Conservation (phyloP, 2,888 invertebrate species). For the Rhingia campestris region DNA sequence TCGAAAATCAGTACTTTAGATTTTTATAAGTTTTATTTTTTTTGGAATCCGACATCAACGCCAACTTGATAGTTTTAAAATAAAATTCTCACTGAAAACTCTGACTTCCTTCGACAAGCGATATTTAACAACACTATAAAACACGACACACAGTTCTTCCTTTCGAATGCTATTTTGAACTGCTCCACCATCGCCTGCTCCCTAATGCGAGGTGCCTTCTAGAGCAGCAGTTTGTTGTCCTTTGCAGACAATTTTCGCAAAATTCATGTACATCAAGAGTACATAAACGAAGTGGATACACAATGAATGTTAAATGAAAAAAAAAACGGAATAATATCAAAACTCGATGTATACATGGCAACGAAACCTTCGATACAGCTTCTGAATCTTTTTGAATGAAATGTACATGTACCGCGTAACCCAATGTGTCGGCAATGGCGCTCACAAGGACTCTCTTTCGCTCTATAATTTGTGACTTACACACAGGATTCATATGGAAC, state of each 20-base stretch:
- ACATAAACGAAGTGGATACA: conserved; percentile 58
- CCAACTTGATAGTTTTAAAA: conserved; percentile 79
- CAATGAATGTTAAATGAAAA: conserved; percentile 54
- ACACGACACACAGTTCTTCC: conserved; percentile 60
- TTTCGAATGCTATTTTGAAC: conserved; percentile 63
- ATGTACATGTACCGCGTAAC: conserved; percentile 65
- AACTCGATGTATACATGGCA: conserved; percentile 19
- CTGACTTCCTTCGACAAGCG: conserved; percentile 76
- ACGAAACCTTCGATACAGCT: conserved; percentile 65
- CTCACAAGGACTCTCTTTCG: conserved; percentile 59
- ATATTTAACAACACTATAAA: conserved; percentile 48
- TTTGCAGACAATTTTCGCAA: conserved; percentile 71
- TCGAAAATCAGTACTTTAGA: no score
- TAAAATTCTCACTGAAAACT: conserved; percentile 80
- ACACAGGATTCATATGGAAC: conserved; percentile 55
- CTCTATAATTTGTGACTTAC: conserved; percentile 31
- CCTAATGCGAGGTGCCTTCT: conserved; percentile 59
- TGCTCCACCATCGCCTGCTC: conserved; percentile 53
- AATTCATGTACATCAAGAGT: conserved; percentile 50
- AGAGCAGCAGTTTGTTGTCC: conserved; percentile 67
- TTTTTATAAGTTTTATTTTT: background rate
- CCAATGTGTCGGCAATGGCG: conserved; percentile 57
- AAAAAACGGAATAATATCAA: background rate
- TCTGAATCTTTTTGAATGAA: conserved; percentile 71
- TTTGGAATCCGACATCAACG: conserved; percentile 9